Evolutionary conservation across 2,113 vertebrate species (phyloP), one percentile per base, ranked within the genome.

Genomic region (Aspiorhynchus laticeps): DNA sequence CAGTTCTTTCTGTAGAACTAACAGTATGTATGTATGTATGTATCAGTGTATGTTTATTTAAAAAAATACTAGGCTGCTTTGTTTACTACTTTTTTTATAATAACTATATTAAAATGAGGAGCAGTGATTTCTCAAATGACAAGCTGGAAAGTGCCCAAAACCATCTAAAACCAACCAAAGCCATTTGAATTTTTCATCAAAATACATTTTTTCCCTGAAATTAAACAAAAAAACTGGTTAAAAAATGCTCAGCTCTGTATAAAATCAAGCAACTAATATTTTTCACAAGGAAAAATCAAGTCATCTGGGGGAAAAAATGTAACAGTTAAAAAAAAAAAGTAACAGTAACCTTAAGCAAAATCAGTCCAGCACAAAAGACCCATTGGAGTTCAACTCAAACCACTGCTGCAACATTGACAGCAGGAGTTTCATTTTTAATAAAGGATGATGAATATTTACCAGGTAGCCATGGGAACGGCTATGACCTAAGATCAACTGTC

Each of bases 311-410:
- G 3, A 43, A 1, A 7, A 1, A 26, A 75, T 74, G 71, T 12
- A 75, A 17, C 26, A 15, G 12, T 7, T 28, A 28, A 7, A 48
- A 2, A 78, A n/a, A 26, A 21, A 77, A 56, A 36, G 33, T 7
- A 4, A 36, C 5, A 59, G 19, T 56, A 59, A 61, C 24, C 12
- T n/a, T 36, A 61, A 61, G 10, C 0, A 56, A 79, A 56, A 21
- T 56, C 28, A 81, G 88, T 90, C 83, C 85, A 92, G 87, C 36
- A 65, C 73, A 90, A 67, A 81, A 91, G 91, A 93, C 89, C 86
- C 88, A 71, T 28, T 74, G 89, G 46, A 4, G 86, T 88, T 83
- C 83, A 77, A 83, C 92, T 91, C 88, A 92, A 92, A 90, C 91
- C 92, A 92, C 91, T 93, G 90, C 90, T 90, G 69, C 84, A 87